Base-by-base conservation (phyloP, 1,140 invertebrate genomes). In the Brachionus manjavacas region DNA sequence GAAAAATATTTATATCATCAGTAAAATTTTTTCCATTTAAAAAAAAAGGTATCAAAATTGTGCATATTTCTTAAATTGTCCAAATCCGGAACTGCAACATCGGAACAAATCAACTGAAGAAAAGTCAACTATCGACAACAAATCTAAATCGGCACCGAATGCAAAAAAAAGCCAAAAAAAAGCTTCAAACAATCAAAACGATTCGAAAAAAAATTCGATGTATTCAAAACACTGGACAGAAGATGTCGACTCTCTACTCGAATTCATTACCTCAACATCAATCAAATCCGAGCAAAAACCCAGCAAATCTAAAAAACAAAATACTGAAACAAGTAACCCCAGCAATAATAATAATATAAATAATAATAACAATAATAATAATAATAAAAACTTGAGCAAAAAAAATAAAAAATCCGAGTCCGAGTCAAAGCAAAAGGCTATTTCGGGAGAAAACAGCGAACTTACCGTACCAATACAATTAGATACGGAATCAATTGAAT, bases 251-350 rank as follows among this genome's bases (percentile, higher is more conserved):
- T 16, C 31, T 16, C 9, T 72, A 16, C 35, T 72, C n/a, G 31
- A 72, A 72, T 72, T 72, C 31, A 72, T 72, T 16, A 72, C 68
- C 8, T 72, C 68, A 16, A 72, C 68, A 16, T 39, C 68, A 41
- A 39, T 20, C 8, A 39, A 72, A 41, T 20, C 28, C 31, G 31
- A 72, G 14, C 68, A 72, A 41, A 72, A 72, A 6, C 52, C 52
- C 43, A 72, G 23, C 35, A 72, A 72, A 72, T 20, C 68, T 4
- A 72, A 72, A 72, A 72, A 72, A 43, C 16, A 39, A 39, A 72
- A n/a, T 39, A 72, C 16, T 72, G 35, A 72, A 20, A 35, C 35
- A 39, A 72, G 31, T 68, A 68, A 25, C 14, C 9, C 68, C 3
- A 72, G 9, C 23, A 70, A 23, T 14, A 66, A 35, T 35, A 35